These are phyloP conservation scores for Heterochromis multidens DNA, from an alignment of 2,113 vertebrate genomes.

Conservation along the genomic window DNA sequence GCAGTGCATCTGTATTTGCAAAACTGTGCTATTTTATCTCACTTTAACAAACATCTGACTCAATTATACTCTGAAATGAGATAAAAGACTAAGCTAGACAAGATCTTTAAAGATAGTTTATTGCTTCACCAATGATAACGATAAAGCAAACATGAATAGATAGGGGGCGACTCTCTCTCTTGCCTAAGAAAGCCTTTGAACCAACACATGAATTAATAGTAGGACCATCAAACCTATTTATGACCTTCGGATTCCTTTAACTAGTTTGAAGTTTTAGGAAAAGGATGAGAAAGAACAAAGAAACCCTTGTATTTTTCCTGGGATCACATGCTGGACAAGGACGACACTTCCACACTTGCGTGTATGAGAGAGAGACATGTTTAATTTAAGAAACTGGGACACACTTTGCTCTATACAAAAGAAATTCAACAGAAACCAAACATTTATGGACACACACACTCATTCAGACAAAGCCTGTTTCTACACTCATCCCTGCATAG, in stretches of 20 bases:
- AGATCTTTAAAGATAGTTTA: background rate
- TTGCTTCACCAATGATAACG: background rate
- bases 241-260: background rate
- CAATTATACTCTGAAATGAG: background rate
- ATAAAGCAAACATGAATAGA: background rate
- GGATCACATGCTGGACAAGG: background rate
- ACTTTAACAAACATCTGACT: background rate
- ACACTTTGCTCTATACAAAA: background rate
- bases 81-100: background rate
- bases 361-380: background rate
- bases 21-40: background rate
- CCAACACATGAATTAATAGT: background rate
- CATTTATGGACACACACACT: background rate
- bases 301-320: background rate
- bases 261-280: background rate
- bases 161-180: background rate
- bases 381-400: background rate
- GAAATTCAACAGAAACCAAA: background rate
- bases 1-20: background rate
- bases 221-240: background rate
- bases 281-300: background rate
- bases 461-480: background rate
- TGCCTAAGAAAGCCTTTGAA: background rate
- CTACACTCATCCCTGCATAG: background rate
- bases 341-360: background rate